Base-by-base conservation (phyloP, 2,797 vertebrate genomes). In the Megaceryle alcyon region DNA sequence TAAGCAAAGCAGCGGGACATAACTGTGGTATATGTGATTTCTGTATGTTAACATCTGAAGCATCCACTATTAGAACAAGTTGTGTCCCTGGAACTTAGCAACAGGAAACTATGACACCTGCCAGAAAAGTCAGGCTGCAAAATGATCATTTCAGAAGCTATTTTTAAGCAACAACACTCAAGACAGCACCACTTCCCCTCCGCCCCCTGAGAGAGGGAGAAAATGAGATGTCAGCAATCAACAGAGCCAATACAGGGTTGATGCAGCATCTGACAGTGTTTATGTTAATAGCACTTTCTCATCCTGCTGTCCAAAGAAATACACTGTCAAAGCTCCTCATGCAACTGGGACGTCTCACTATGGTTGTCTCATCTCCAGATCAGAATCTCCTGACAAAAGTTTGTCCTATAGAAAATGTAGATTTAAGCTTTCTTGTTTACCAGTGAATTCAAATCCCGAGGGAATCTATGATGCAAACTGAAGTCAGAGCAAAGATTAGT, bases 251-350 rank as follows among this genome's bases (percentile, higher is more conserved):
- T 80, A 56, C 6, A 83, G 35, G 69, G 49, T 33, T 72, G 72
- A 80, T 61, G 69, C 77, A 85, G 63, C 91, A 84, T 94, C 56
- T 97, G 91, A 96, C 60, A 96, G 60, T 37, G 31, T 90, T 96
- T 96, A 96, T 79, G 76, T 92, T 85, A 95, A 97, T 21, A 91
- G 41, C 35, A 56, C 20, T 75, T 86, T 41, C 65, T 82, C 28
- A 12, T 77, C 94, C 57, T 84, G 29, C 12, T 22, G 65, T 94
- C 86, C 70, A 76, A 85, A 94, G 41, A 92, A 94, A 90, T 75
- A 80, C 31, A n/a, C 84, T 94, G 73, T 95, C 95, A 97, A 94
- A 80, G 39, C 9, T 87, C 33, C 53, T 60, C 44, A 35, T 6
- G 61, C 41, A 96, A 82, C 43, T 76, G 61, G 35, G 54, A 92